A percentile compares a stretch with the other conserved stretches of the same genome.
Conservation (phyloP, 2,113 vertebrate genomes). For the Indri indri region DNA sequence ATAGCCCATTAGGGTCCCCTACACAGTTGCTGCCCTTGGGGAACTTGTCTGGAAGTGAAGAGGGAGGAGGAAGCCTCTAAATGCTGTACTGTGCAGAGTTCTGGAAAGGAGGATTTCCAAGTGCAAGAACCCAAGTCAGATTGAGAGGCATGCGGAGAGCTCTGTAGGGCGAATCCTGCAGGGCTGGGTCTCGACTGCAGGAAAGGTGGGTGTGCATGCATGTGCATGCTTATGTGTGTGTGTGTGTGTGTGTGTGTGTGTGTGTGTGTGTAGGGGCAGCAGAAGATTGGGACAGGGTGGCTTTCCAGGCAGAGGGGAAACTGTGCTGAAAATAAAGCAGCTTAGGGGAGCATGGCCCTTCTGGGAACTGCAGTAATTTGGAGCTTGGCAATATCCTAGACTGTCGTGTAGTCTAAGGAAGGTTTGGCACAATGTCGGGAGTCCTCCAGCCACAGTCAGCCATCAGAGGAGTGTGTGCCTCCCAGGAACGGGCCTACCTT, state of each 20-base stretch:
- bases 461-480: not conserved
- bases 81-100: too few relatives aligned
- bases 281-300: not conserved
- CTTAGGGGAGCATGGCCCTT: not conserved
- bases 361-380: not conserved
- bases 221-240: not conserved
- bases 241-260: too few relatives aligned
- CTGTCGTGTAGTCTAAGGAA: not conserved
- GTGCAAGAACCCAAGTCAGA: not conserved
- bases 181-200: not conserved
- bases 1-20: not conserved
- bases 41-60: not conserved
- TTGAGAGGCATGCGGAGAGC: not conserved
- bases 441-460: not conserved
- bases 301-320: not conserved
- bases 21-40: not conserved
- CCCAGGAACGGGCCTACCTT: not conserved
- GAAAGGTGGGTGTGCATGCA: not conserved
- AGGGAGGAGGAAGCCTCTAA: not conserved
- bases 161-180: fast-evolving
- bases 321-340: not conserved
- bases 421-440: not conserved
- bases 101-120: not conserved
- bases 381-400: fast-evolving
- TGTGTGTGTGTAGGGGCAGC: too few relatives aligned